Conservation (phyloP, 1,140 invertebrate genomes). For the Ectropis grisescens region DNA sequence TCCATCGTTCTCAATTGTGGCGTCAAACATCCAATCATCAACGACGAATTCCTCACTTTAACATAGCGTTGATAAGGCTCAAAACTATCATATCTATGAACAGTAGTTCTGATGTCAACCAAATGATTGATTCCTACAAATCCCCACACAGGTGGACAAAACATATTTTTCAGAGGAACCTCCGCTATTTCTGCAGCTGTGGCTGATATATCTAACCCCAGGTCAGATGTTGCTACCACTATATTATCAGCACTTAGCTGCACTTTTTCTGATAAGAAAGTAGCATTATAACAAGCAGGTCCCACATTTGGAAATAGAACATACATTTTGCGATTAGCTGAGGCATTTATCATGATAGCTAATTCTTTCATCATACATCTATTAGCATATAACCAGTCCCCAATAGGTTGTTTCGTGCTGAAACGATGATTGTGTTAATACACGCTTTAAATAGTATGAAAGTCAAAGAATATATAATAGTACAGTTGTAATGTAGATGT, state of each 20-base stretch:
- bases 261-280: conserved; percentile 44
- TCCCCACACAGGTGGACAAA: conserved; percentile 71
- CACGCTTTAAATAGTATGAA: no score
- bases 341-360: conserved; percentile 53
- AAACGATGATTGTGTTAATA: no score
- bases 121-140: conserved; percentile 67
- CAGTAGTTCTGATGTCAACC: conserved; percentile 55
- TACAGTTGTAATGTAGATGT: background rate
- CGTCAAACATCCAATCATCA: conserved; percentile 52
- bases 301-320: conserved; percentile 62
- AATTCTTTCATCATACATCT: conserved; percentile 39
- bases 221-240: conserved; percentile 62
- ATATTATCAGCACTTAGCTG: conserved; percentile 53
- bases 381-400: conserved; percentile 44
- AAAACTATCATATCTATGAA: conserved; percentile 57
- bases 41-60: conserved; percentile 46
- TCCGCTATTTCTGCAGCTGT: conserved; percentile 44
- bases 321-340: conserved; percentile 38
- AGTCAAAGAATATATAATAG: no score
- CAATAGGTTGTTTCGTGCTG: conserved; percentile 30
- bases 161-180: conserved; percentile 52
- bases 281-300: conserved; percentile 66
- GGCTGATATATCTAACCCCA: conserved; percentile 48
- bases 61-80: conserved; percentile 47
- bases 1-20: conserved; percentile 60